Evolutionary conservation across 2,113 vertebrate species (phyloP).

Genomic region (Promerops cafer): DNA sequence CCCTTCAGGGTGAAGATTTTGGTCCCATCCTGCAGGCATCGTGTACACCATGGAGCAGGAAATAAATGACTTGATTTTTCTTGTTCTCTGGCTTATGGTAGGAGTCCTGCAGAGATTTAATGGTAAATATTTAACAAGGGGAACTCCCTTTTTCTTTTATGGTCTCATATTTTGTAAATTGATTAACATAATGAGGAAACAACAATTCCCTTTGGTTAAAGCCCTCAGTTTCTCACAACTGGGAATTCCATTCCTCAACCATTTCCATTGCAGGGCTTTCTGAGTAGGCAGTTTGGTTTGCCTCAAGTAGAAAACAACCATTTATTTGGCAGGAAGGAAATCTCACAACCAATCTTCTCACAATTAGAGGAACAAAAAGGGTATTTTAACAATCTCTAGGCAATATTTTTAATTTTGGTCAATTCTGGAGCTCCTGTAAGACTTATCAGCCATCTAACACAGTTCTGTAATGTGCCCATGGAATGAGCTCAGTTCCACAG

Average conservation of each 20-base stretch:
- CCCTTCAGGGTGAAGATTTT: not conserved
- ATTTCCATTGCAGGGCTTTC: not conserved
- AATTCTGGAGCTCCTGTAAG: not conserved
- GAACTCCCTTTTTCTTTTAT: not conserved
- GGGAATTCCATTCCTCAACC: not conserved
- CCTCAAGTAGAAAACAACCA: not conserved
- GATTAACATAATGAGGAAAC: constrained; percentile 11
- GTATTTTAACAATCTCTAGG: not conserved
- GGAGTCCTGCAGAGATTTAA: not conserved
- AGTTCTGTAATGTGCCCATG: not conserved
- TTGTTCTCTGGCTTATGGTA: not conserved
- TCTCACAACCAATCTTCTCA: not conserved
- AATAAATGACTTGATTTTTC: not conserved
- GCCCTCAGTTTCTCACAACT: not conserved
- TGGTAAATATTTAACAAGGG: constrained; percentile 3
- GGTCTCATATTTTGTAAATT: not conserved
- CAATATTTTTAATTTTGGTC: not conserved
- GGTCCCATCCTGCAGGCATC: not conserved
- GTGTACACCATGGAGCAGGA: not conserved
- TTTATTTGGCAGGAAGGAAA: not conserved
- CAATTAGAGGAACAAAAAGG: not conserved
- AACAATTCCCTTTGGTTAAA: not conserved
- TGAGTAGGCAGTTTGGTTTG: not conserved
- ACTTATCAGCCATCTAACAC: not conserved
- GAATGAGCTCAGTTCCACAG: not conserved